These are phyloP conservation scores for Remorina albescens DNA, from an alignment of 2,797 vertebrate genomes.

Conservation along the genomic window DNA sequence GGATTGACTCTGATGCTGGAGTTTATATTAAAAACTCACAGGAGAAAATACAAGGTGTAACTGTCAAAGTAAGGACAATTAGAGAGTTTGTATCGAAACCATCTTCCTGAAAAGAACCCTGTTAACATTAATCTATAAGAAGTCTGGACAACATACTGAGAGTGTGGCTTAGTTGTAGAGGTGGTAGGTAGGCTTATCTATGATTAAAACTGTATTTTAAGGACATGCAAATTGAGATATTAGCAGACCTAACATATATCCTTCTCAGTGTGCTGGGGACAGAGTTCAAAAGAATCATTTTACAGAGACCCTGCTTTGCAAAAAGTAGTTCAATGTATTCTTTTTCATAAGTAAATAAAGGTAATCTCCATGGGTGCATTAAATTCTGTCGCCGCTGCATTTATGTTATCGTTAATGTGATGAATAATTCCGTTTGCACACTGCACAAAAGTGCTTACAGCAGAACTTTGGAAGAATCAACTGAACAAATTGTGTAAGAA, in stretches of 20 bases:
- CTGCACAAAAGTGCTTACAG: conserved; percentile 78
- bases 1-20: conserved; percentile 13
- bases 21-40: background rate
- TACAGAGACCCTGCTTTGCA: conserved; percentile 49
- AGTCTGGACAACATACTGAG: conserved; percentile 53
- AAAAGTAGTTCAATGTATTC: conserved; percentile 65
- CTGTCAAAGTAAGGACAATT: background rate
- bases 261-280: conserved; percentile 62
- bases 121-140: conserved; percentile 62
- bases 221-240: conserved; percentile 80
- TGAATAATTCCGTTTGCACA: conserved; percentile 84
- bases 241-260: conserved; percentile 78
- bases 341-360: conserved; percentile 82
- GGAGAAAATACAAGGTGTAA: background rate
- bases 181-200: conserved; percentile 78
- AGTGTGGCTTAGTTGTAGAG: conserved; percentile 46
- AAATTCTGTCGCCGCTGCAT: conserved; percentile 81
- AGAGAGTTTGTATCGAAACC: background rate
- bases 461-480: conserved; percentile 79
- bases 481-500: conserved; percentile 77
- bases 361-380: conserved; percentile 76
- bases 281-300: conserved; percentile 77
- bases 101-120: conserved; percentile 51
- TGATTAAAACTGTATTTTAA: conserved; percentile 84
- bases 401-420: conserved; percentile 80